Percentiles rank a stretch among this genome's conserved stretches.
Conservation (phyloP, 2,113 vertebrate genomes). For the Rhodinocichla rosea region DNA sequence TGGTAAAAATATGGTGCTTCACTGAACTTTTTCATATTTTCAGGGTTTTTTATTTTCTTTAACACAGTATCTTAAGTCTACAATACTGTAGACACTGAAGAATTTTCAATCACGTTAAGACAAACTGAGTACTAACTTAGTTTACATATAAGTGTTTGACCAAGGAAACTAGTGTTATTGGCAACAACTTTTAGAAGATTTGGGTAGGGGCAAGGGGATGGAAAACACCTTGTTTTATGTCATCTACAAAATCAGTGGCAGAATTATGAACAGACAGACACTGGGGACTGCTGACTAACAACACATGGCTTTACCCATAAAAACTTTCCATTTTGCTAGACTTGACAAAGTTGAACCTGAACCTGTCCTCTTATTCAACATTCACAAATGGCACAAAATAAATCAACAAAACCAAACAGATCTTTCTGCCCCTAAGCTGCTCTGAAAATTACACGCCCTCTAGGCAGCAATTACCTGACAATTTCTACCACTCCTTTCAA, state of each 20-base stretch:
- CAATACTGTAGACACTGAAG: not conserved
- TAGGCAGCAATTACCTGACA: not conserved
- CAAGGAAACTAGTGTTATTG: not conserved
- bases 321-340: not conserved
- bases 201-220: fast-evolving
- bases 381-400: not conserved
- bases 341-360: not conserved
- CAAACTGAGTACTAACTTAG: not conserved
- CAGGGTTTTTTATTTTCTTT: not conserved
- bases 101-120: not conserved
- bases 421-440: not conserved
- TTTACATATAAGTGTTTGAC: not conserved
- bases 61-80: not conserved
- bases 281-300: not conserved
- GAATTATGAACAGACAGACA: not conserved
- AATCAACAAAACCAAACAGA: not conserved
- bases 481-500: not conserved
- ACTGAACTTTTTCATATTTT: not conserved
- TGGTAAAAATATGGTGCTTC: not conserved
- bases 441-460: not conserved
- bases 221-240: not conserved
- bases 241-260: not conserved
- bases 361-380: not conserved
- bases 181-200: not conserved
- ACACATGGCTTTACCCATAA: not conserved